Evolutionary conservation across 2,888 invertebrate species (phyloP).

Genomic region (Caenorhabditis panamensis): DNA sequence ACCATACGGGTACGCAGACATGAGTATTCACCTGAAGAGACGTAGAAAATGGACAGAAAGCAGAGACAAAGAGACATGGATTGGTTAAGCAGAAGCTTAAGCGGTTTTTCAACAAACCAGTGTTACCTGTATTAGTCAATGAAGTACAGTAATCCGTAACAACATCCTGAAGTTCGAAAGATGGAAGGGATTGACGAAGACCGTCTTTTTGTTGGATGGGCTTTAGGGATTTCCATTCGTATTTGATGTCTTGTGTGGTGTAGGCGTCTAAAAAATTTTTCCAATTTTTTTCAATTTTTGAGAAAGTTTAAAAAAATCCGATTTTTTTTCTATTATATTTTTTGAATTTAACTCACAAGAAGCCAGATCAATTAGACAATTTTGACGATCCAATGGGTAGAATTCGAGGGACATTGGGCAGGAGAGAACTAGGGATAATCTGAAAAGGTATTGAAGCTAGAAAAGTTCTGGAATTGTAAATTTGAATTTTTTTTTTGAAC

Average conservation of each 20-base stretch:
- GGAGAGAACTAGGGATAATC: slow-evolving; percentile 94
- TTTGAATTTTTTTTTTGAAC: not conserved
- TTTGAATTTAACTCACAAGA: slow-evolving; percentile 87
- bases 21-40: slow-evolving; percentile 76
- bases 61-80: not conserved
- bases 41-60: slow-evolving; percentile 30
- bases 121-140: slow-evolving; percentile 93
- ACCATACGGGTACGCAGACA: slow-evolving; percentile 78
- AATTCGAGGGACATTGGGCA: slow-evolving; percentile 98
- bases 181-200: slow-evolving; percentile 86
- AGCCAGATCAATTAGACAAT: slow-evolving; percentile 94
- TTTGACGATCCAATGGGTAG: slow-evolving; percentile 95
- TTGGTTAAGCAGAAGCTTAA: not conserved
- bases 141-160: slow-evolving; percentile 96
- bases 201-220: slow-evolving; percentile 88
- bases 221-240: slow-evolving; percentile 93
- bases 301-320: too few relatives aligned
- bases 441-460: too few relatives aligned
- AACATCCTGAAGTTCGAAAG: slow-evolving; percentile 95
- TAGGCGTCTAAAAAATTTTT: slow-evolving; percentile 88
- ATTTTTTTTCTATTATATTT: too few relatives aligned
- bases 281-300: too few relatives aligned
- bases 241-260: slow-evolving; percentile 96
- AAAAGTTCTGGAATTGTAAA: slow-evolving; percentile 10
- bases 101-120: not conserved